Conservation (phyloP, 1,140 invertebrate genomes). For the Daktulosphaira vitifoliae region DNA sequence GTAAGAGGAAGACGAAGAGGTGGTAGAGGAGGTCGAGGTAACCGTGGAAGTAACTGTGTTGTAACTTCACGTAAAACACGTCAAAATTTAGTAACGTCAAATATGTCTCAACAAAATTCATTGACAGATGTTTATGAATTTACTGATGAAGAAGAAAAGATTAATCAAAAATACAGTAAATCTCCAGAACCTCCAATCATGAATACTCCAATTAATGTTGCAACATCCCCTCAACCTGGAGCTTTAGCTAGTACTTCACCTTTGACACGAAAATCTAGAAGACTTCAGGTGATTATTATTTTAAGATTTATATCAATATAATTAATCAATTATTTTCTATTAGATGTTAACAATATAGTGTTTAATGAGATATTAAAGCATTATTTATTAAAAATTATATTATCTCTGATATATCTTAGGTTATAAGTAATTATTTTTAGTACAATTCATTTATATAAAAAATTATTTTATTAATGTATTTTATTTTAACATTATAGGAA, state of each 20-base stretch:
- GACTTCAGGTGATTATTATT: constrained; percentile 47
- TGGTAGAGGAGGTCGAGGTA: constrained; percentile 40
- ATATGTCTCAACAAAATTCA: constrained; percentile 41
- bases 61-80: constrained; percentile 47
- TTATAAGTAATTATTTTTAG: no score
- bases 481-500: constrained; percentile 48
- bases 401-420: no score
- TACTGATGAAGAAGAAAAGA: constrained; percentile 70
- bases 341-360: background rate
- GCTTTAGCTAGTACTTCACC: constrained; percentile 42
- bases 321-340: constrained; percentile 1
- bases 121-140: constrained; percentile 71
- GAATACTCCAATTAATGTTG: constrained; percentile 40
- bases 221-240: constrained; percentile 42
- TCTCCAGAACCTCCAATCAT: constrained; percentile 9
- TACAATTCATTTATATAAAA: no score
- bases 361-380: background rate
- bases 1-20: constrained; percentile 38
- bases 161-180: constrained; percentile 15
- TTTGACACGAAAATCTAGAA: constrained; percentile 67
- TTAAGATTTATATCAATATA: background rate
- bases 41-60: constrained; percentile 41
- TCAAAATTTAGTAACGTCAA: constrained; percentile 34
- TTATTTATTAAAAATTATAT: no score
- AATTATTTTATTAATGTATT: constrained; percentile 6